Base-by-base conservation (phyloP, 2,888 invertebrate genomes). In the Ferdinandea cuprea region DNA sequence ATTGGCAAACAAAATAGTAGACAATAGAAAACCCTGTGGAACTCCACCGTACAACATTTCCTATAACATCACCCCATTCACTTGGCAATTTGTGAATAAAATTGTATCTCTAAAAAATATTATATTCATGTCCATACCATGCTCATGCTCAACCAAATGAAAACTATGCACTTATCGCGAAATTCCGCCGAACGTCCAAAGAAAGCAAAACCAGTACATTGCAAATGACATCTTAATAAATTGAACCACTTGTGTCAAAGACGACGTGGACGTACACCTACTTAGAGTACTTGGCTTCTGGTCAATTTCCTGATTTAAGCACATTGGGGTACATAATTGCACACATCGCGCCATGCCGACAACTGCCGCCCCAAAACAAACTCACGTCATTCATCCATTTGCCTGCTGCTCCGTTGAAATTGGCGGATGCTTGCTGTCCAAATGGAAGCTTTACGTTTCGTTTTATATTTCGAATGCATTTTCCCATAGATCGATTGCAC, bases 201-300 rank as follows among this genome's bases (percentile, higher is more conserved):
- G 52, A 15, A 52, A n/a, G 65, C 40, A 65, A 65, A 58, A 65
- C 58, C 42, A 42, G 19, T 30, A 40, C 59, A 17, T 21, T 42
- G 66, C 52, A 72, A 66, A 72, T 72, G 78, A 72, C 61, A 72
- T 72, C 54, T 72, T 66, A 68, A 73, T 73, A 79, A 69, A 73
- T 61, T 68, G 25, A 73, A 59, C 54, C 72, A 71, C 37, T 72
- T 54, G 25, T 37, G 35, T 35, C 19, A 35, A 59, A 17, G 46
- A 56, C 37, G 44, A n/a, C n/a, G n/a, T n/a, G n/a, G n/a, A n/a
- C n/a, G n/a, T n/a, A n/a, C 37, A 54, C 28, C 19, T 25, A 28
- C 46, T 32, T 46, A 21, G 19, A 15, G 46, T 40, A 40, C 17
- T 59, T 54, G 54, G 35, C 59, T 72, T 59, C 61, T 35, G 35